Evolutionary conservation across 2,113 vertebrate species (phyloP), one percentile per base, ranked within the genome.

Genomic region (Notothenia rossii): DNA sequence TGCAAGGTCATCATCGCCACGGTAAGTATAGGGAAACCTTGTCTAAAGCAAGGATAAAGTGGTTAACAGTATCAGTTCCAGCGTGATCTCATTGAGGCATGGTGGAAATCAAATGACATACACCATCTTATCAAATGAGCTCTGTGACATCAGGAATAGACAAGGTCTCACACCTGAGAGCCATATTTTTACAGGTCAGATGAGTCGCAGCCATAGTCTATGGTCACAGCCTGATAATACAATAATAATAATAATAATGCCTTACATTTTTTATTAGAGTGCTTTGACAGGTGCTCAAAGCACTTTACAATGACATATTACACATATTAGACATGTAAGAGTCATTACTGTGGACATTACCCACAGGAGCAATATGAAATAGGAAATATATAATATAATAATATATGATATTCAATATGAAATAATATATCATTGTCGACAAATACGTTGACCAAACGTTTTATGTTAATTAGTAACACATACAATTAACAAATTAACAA

Each of bases 1-100:
- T 89, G 85, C 89, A 92, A 91, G 89, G 87, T 93, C 91, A 86
- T 61, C 77, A 71, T 85, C 5, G 7, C 79, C 79, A 86, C 71
- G 15, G 86, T 75, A 84, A 85, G 81, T 25, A 22, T 36, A 74
- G 63, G 79, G 79, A 82, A 89, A 76, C 62, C 78, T 43, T 60
- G 74, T 82, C 79, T 55, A 68, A 79, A 65, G 64, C 76, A 86
- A 83, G 85, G 81, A 87, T 81, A 73, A 82, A 83, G 72, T 81
- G 49, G 66, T 69, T 75, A 87, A 84, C 80, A 63, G 82, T 82
- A 85, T 91, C 84, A 78, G 59, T 46, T 65, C 64, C 67, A 18
- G 45, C 7, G 33, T 60, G 61, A 25, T 73, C 59, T 81, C 64
- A 79, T 10, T 60, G 59, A 46, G 43, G 43, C 15, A 22, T 55